Evolutionary conservation across 2,113 vertebrate genomes (phyloP).

Genomic region (Grallaria varia): DNA sequence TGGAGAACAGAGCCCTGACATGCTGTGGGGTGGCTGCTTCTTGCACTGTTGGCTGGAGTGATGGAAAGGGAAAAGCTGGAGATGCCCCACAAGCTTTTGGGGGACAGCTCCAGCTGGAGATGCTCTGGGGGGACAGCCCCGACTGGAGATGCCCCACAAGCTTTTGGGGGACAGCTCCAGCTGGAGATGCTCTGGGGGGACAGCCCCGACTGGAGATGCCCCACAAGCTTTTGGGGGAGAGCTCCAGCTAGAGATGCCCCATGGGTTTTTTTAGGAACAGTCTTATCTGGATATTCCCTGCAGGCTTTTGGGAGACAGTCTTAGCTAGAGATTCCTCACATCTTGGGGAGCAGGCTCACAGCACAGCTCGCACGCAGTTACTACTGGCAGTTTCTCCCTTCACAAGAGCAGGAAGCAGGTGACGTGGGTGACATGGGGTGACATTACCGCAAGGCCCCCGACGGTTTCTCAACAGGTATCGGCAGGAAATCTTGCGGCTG

Average conservation of each 20-base stretch:
- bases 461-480: constrained; percentile 25
- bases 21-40: neutral
- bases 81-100: neutral
- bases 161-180: neutral
- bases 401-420: neutral
- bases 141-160: neutral
- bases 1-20: fast-evolving
- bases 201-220: neutral
- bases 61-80: neutral
- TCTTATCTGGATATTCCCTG: too few relatives aligned
- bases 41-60: fast-evolving
- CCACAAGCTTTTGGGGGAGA: neutral
- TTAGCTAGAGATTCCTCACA: neutral
- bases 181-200: neutral
- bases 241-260: neutral
- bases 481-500: neutral
- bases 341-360: neutral
- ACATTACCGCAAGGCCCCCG: neutral
- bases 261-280: too few relatives aligned
- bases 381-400: fast-evolving
- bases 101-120: neutral
- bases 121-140: neutral
- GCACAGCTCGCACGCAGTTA: neutral
- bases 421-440: neutral
- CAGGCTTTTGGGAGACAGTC: too few relatives aligned